Percentiles rank a stretch among this genome's conserved stretches.
Evolutionary conservation across 2,113 vertebrate species (phyloP).

Genomic region (Tyto alba): DNA sequence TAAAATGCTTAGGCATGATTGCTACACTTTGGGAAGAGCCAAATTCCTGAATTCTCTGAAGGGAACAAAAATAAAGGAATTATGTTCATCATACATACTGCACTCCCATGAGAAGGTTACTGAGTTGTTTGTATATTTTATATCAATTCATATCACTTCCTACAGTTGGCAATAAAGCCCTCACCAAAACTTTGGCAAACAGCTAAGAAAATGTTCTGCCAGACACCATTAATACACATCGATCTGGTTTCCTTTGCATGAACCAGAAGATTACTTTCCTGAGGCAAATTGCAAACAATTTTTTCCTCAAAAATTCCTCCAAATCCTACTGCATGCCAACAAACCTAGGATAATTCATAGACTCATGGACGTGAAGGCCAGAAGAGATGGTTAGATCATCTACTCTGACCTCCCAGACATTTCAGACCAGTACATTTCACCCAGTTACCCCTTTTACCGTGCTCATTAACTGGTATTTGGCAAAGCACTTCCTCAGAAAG

Average conservation of each 20-base stretch:
- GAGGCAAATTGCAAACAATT: constrained; percentile 42
- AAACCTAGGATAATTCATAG: not conserved
- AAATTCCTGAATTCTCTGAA: constrained; percentile 34
- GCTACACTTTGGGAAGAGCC: constrained; percentile 35
- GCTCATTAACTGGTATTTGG: not conserved
- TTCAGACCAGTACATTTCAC: not conserved
- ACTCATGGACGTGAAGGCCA: not conserved
- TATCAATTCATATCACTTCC: constrained; percentile 48
- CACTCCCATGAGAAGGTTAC: constrained; percentile 26
- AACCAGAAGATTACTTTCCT: constrained; percentile 49
- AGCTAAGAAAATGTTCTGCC: constrained; percentile 39
- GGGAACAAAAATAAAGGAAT: constrained; percentile 19
- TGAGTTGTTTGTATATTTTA: constrained; percentile 43
- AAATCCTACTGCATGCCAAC: not conserved
- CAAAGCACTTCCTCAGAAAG: not conserved
- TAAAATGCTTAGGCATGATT: constrained; percentile 55
- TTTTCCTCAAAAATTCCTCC: not conserved
- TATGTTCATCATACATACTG: constrained; percentile 5
- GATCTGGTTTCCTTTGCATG: constrained; percentile 35
- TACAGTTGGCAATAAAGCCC: constrained; percentile 60
- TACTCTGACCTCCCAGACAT: not conserved
- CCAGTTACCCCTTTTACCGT: not conserved
- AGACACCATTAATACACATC: constrained; percentile 50
- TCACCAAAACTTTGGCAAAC: constrained; percentile 67
- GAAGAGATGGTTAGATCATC: not conserved